Base-by-base conservation (phyloP, 1,140 invertebrate genomes). In the Lineus longissimus region DNA sequence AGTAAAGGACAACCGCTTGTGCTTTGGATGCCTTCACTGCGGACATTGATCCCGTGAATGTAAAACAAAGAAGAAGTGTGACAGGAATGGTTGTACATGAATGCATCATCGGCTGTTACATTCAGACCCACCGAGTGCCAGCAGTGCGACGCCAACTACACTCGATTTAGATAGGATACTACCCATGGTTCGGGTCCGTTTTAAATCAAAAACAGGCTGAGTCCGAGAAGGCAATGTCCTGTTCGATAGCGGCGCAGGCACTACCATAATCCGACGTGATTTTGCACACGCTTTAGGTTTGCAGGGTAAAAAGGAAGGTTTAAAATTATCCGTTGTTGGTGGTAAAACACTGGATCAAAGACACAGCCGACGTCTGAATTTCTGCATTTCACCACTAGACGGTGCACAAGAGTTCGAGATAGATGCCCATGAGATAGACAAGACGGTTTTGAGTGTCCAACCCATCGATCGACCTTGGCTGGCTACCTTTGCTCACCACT, bases 391-490 rank as follows among this genome's bases (percentile, higher is more conserved):
- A 15, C 11, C 56, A 59, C 19, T 59, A 33, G 17, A 41, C 36
- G 56, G 56, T 2, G 27, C 19, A 11, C 29, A 59, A 41, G 56
- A 59, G 30, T 23, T 17, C 19, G 30, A 33, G 6, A 41, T 59
- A 59, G 56, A 59, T 33, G 56, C 56, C 19, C 31, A 59, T 59
- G 56, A 59, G 23, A n/a, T 59, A 2, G 56, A 59, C 36, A 33
- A n/a, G 7, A 59, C 56, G 6, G 36, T 59, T 2, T 9, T 59
- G 22, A 30, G 30, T 25, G 56, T 59, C 30, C 56, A 27, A 33
- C 27, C 7, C 2, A 19, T 59, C 6, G 31, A 59, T 59, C 11
- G 56, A 13, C 19, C 2, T 2, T 59, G 31, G 27, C 36, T 59
- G 23, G 1, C 19, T 13, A n/a, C 56, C 29, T 59, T 59, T 36